These are phyloP conservation scores for Heliconius charithonia DNA, from an alignment of 2,888 invertebrate species.

Conservation along the genomic window DNA sequence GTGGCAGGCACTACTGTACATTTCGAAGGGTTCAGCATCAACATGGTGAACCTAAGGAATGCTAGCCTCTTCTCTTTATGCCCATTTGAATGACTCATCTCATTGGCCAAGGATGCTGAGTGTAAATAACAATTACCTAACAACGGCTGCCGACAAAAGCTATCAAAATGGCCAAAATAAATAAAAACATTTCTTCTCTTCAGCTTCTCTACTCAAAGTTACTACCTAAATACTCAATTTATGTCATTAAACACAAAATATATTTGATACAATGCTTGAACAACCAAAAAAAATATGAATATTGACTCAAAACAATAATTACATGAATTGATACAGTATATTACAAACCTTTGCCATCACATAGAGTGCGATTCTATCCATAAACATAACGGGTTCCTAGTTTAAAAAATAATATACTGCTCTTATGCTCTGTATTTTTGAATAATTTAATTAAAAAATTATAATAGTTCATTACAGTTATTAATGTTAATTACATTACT, in stretches of 20 bases:
- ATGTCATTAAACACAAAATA: background rate
- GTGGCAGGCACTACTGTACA: no score
- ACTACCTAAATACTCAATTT: background rate
- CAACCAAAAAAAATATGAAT: background rate
- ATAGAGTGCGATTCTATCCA: background rate
- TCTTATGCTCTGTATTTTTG: background rate
- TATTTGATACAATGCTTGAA: background rate
- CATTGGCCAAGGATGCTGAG: no score
- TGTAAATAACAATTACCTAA: no score
- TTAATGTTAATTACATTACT: background rate
- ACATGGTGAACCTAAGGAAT: no score
- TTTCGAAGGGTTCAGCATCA: no score
- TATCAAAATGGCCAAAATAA: no score
- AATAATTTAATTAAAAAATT: background rate
- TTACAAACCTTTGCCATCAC: background rate
- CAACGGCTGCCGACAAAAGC: no score
- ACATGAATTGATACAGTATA: background rate
- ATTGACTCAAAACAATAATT: background rate
- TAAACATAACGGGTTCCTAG: background rate
- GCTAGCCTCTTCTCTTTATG: no score
- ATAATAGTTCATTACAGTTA: background rate
- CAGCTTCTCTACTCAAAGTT: no score
- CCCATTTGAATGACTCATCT: no score
- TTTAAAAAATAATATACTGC: background rate
- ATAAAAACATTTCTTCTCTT: no score